These are phyloP conservation scores for Steatornis caripensis DNA, from an alignment of 2,113 vertebrate species.

Conservation along the genomic window DNA sequence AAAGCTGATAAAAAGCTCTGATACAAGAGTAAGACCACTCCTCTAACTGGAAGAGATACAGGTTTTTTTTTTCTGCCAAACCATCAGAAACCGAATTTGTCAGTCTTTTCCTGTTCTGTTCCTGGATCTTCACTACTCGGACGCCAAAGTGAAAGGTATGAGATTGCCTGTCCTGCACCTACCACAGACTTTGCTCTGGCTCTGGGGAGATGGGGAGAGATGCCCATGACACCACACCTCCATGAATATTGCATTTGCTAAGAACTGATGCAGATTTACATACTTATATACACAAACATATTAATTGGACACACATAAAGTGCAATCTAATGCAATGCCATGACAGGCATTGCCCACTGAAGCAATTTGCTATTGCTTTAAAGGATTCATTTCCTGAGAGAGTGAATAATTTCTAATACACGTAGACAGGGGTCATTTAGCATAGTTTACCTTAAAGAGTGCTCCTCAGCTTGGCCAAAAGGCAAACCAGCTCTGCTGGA, in stretches of 20 bases:
- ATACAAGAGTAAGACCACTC: background rate
- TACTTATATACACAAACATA: background rate
- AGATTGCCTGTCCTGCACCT: background rate
- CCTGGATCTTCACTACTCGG: background rate
- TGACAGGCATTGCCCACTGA: background rate
- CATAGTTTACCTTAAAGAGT: background rate
- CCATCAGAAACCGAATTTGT: background rate
- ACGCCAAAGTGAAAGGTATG: background rate
- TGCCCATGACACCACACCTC: background rate
- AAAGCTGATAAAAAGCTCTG: background rate
- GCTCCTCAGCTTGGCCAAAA: background rate
- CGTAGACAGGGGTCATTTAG: background rate
- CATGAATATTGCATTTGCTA: background rate
- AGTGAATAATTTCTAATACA: background rate
- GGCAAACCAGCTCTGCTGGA: background rate
- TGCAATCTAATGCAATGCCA: background rate
- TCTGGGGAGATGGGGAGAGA: background rate
- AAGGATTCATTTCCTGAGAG: background rate
- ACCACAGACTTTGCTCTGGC: background rate
- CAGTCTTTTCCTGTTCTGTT: background rate
- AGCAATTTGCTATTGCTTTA: background rate
- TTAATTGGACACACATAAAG: background rate
- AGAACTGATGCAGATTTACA: background rate
- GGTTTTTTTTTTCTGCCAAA: background rate
- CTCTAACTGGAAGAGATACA: background rate